Percentiles rank a stretch among this genome's conserved stretches.
phyloP scores from a whole-genome alignment of 2,888 invertebrate genomes.

The Halictus quadricinctus region DNA sequence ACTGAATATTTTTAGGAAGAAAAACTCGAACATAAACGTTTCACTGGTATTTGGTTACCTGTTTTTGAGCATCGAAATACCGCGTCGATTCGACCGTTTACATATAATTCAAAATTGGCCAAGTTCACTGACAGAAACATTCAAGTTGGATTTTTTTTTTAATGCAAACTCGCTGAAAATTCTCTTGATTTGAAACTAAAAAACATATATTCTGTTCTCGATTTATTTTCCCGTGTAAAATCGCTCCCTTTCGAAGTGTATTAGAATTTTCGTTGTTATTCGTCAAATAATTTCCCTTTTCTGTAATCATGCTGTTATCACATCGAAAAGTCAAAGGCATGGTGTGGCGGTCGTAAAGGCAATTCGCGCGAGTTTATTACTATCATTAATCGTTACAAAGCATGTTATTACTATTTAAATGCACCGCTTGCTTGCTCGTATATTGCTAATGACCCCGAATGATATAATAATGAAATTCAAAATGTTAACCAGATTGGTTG shows the following conservation, averaged over 20 bases:
- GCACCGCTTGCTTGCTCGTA: neutral
- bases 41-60: neutral
- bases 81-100: neutral
- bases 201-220: neutral
- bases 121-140: neutral
- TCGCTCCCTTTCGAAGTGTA: neutral
- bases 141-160: neutral
- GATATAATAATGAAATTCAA: neutral
- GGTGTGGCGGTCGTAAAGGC: neutral
- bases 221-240: neutral
- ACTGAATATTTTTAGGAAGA: neutral
- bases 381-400: neutral
- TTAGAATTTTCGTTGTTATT: neutral
- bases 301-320: neutral
- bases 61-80: neutral
- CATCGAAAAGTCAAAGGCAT: neutral
- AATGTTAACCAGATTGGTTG: neutral
- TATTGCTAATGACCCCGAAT: neutral
- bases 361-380: neutral
- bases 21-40: neutral
- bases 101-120: neutral
- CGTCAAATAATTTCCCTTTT: neutral
- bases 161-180: neutral
- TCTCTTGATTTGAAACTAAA: neutral
- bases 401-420: constrained; percentile 6